These are phyloP conservation scores for Didymodactylos carnosus DNA, from an alignment of 2,888 invertebrate species.

Conservation along the genomic window DNA sequence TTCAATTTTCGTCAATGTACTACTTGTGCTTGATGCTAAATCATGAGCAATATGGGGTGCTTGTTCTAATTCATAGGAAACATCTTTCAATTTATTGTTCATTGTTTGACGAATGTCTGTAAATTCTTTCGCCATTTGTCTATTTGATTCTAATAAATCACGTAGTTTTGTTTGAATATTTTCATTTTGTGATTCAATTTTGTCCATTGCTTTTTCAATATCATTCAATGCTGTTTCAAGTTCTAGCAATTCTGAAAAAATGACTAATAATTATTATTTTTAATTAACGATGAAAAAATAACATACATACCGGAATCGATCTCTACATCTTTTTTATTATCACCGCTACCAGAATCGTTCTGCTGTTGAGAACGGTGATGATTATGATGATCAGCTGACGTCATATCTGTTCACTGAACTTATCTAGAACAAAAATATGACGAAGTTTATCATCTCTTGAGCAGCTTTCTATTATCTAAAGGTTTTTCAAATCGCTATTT, in stretches of 20 bases:
- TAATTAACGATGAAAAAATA: no score
- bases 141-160: constrained; percentile 13
- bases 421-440: not conserved
- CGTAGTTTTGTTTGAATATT: constrained; percentile 9
- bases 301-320: not conserved
- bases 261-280: not conserved
- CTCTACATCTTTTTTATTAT: not conserved
- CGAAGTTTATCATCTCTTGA: no score
- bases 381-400: not conserved
- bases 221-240: constrained; percentile 10
- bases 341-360: not conserved
- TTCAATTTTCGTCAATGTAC: not conserved
- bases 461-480: no score
- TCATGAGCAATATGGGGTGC: not conserved
- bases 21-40: not conserved
- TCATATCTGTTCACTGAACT: not conserved
- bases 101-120: not conserved
- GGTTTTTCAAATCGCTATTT: no score
- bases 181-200: constrained; percentile 9
- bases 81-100: not conserved
- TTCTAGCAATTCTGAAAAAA: not conserved
- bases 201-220: constrained; percentile 12
- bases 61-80: not conserved
- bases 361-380: not conserved
- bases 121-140: constrained; percentile 10